These are phyloP conservation scores for Dolichomitus sp. DNA, from an alignment of 2,888 invertebrate species.

Conservation along the genomic window DNA sequence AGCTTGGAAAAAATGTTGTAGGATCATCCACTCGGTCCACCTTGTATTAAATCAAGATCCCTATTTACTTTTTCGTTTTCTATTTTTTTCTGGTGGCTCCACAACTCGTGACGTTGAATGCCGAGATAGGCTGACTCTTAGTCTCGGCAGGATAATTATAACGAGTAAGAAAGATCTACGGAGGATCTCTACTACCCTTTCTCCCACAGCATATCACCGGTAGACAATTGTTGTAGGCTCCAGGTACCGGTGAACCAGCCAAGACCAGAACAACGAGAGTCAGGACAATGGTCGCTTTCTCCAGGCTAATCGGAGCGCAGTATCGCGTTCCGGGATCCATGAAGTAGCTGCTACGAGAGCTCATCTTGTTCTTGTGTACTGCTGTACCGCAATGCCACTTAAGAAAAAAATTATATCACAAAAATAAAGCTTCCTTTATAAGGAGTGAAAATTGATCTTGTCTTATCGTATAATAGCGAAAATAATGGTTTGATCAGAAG, in stretches of 20 bases:
- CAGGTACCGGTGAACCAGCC: neutral
- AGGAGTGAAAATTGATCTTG: neutral
- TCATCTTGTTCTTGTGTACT: slow-evolving; percentile 22
- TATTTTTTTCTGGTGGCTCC: neutral
- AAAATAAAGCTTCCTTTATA: neutral
- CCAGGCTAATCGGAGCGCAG: slow-evolving; percentile 56
- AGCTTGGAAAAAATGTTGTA: neutral
- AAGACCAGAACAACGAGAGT: slow-evolving; percentile 39
- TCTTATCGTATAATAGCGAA: neutral
- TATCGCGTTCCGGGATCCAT: slow-evolving; percentile 55
- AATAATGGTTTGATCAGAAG: neutral
- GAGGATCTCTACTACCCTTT: slow-evolving; percentile 12
- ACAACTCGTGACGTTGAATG: slow-evolving; percentile 1
- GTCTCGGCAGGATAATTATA: slow-evolving; percentile 41
- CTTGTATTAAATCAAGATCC: neutral
- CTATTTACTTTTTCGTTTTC: no score
- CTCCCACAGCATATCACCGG: slow-evolving; percentile 22
- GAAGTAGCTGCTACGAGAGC: slow-evolving; percentile 19
- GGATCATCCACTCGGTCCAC: slow-evolving; percentile 11
- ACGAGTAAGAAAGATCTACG: slow-evolving; percentile 29
- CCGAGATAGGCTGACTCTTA: slow-evolving; percentile 11
- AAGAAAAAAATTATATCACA: neutral
- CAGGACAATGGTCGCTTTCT: slow-evolving; percentile 58
- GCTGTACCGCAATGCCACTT: neutral
- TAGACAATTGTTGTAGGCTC: slow-evolving; percentile 16